Percentiles rank a stretch among this genome's conserved stretches.
Evolutionary conservation across 1,140 invertebrate genomes (phyloP).

Genomic region (Drosophila baimaii): DNA sequence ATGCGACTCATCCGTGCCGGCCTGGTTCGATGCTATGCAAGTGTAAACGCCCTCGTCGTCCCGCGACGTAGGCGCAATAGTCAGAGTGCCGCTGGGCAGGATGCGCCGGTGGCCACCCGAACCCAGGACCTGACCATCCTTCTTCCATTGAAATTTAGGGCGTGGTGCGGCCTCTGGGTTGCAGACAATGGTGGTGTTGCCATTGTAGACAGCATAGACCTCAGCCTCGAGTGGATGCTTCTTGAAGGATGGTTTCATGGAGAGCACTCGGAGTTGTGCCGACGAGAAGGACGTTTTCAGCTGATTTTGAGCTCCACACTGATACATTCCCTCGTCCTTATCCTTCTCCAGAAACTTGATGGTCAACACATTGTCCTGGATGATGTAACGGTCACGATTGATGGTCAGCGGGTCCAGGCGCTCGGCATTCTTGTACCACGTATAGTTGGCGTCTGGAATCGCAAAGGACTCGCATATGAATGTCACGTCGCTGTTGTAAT

Average conservation of each 20-base stretch:
- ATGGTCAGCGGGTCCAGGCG: constrained; percentile 88
- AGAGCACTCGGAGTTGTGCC: constrained; percentile 94
- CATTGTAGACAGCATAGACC: constrained; percentile 94
- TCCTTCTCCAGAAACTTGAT: constrained; percentile 91
- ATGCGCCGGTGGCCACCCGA: constrained; percentile 91
- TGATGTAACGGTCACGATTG: constrained; percentile 90
- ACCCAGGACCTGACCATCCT: constrained; percentile 93
- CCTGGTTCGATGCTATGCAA: constrained; percentile 93
- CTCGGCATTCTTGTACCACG: constrained; percentile 95
- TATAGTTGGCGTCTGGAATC: constrained; percentile 96
- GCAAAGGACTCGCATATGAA: constrained; percentile 98
- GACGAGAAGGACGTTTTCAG: constrained; percentile 94
- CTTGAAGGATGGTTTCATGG: constrained; percentile 94
- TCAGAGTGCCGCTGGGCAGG: constrained; percentile 92
- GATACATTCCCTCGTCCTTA: constrained; percentile 97
- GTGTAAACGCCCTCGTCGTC: constrained; percentile 95
- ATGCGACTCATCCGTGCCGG: constrained; percentile 91
- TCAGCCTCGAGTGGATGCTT: constrained; percentile 94
- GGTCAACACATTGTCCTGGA: constrained; percentile 94
- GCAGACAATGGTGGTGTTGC: constrained; percentile 96
- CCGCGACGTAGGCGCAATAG: constrained; percentile 93
- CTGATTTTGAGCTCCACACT: constrained; percentile 96
- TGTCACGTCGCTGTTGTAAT: constrained; percentile 91
- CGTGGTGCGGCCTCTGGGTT: constrained; percentile 97
- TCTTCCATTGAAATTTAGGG: constrained; percentile 95